Percentiles rank a stretch among this genome's conserved stretches.
phyloP scores from a whole-genome alignment of 2,888 invertebrate genomes.

The Encarsia formosa region DNA sequence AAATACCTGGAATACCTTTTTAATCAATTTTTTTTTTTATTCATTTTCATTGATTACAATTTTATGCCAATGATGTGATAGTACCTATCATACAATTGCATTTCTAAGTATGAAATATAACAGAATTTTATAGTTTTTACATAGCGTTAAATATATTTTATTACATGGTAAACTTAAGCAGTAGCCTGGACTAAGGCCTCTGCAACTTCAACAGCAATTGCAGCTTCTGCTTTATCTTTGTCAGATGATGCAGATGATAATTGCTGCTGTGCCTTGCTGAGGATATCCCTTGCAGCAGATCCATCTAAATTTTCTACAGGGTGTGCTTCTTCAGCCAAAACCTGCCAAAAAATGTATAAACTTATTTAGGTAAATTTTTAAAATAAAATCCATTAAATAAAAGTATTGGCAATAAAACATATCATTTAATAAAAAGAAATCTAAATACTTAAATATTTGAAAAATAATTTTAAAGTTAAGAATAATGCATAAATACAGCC shows the following conservation, averaged over 20 bases:
- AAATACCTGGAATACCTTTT: constrained; percentile 11
- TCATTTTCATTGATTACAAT: constrained; percentile 2
- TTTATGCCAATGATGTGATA: constrained; percentile 8
- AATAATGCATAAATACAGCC: too few relatives aligned
- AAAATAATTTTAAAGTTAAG: too few relatives aligned
- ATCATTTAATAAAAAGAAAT: too few relatives aligned
- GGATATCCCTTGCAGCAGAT: constrained; percentile 74
- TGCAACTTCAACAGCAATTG: constrained; percentile 89
- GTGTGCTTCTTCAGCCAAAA: constrained; percentile 94
- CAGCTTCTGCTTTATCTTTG: constrained; percentile 82
- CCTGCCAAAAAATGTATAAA: constrained; percentile 51
- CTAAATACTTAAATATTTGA: too few relatives aligned
- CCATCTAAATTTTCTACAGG: constrained; percentile 77
- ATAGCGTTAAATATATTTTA: constrained; percentile 6
- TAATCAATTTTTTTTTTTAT: constrained; percentile 17
- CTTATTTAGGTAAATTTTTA: neutral
- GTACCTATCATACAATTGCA: constrained; percentile 19
- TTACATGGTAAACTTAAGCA: constrained; percentile 50
- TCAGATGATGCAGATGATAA: constrained; percentile 77
- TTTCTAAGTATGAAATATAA: constrained; percentile 17
- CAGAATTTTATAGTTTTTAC: constrained; percentile 9
- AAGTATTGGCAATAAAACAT: too few relatives aligned
- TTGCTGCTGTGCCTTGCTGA: constrained; percentile 80
- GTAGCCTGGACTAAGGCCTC: constrained; percentile 89
- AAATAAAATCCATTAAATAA: too few relatives aligned